Evolutionary conservation across 1,140 invertebrate genomes (phyloP), one percentile per base, ranked within the genome.

Genomic region (Akabosia matsudoensis): DNA sequence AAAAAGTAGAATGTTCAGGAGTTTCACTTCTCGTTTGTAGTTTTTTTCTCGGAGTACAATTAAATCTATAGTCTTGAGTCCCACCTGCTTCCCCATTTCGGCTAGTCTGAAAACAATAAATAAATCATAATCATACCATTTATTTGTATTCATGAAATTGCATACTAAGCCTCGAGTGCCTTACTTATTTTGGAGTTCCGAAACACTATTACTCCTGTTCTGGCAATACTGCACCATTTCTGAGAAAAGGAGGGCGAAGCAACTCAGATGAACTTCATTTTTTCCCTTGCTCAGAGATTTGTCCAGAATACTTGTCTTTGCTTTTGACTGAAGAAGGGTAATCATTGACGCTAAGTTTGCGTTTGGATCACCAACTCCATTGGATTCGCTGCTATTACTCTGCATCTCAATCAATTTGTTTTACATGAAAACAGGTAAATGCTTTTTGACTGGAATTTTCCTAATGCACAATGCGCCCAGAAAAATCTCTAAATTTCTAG

Each of bases 201-300:
- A 91, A 52, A 99, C 93, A 13, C 95, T 97, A 82, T 94, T 93
- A 26, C 96, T 95, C 83, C 95, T 89, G 85, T 96, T 97, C 85
- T 99, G 97, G 84, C 94, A 97, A 85, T 99, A 99, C 84, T 98
- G 96, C 3, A 99, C 96, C 74, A 99, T 90, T 89, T 99, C 97
- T 1, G 96, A 97, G 85, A 99, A 99, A 54, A 99, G 86, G 67
- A 99, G 86, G 0, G 97, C 96, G 87, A 95, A 99, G 81, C 95
- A 93, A 80, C 94, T 97, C 70, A 97, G 86, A 79, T 95, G 93
- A 79, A 97, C 92, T 87, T 97, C 96, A 4, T 91, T 90, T 86
- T 95, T 97, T 2, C 95, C 95, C 86, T 93, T 93, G 80, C 94
- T 96, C 0, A 98, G 85, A 0, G 95, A 92, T 84, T 95, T 95